phyloP scores from a whole-genome alignment of 2,797 vertebrate species.

The Carduelis carduelis region DNA sequence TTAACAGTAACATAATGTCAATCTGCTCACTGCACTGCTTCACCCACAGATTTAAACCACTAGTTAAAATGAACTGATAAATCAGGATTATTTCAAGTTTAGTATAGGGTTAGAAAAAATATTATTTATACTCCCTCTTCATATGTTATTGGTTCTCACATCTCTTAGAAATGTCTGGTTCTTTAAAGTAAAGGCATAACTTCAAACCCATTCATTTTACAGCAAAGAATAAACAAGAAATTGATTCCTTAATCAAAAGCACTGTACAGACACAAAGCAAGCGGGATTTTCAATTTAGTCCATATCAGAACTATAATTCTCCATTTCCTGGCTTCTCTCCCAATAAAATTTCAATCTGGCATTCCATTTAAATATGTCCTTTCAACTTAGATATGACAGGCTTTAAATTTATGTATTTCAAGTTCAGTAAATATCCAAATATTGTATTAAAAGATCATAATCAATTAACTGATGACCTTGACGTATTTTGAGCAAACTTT shows the following conservation, averaged over 20 bases:
- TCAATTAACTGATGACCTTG: not conserved
- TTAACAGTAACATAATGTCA: rapidly evolving
- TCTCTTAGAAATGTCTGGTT: not conserved
- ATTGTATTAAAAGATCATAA: not conserved
- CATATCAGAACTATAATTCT: not conserved
- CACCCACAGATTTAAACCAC: not conserved
- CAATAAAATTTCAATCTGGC: not conserved
- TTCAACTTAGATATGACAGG: not conserved
- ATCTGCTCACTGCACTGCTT: not conserved
- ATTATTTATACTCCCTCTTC: not conserved
- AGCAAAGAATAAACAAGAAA: not conserved
- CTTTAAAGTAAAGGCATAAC: not conserved
- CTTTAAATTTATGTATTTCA: not conserved
- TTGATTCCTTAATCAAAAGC: not conserved
- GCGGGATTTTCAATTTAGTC: not conserved
- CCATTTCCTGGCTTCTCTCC: not conserved
- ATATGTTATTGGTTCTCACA: not conserved
- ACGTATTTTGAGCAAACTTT: not conserved
- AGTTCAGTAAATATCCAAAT: not conserved
- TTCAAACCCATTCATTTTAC: not conserved
- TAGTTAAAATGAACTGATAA: not conserved
- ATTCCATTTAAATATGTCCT: not conserved
- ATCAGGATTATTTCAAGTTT: not conserved
- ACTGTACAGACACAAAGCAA: not conserved
- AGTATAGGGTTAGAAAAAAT: not conserved